phyloP scores from a whole-genome alignment of 2,113 vertebrate species.

The Paedocypris sp. region DNA sequence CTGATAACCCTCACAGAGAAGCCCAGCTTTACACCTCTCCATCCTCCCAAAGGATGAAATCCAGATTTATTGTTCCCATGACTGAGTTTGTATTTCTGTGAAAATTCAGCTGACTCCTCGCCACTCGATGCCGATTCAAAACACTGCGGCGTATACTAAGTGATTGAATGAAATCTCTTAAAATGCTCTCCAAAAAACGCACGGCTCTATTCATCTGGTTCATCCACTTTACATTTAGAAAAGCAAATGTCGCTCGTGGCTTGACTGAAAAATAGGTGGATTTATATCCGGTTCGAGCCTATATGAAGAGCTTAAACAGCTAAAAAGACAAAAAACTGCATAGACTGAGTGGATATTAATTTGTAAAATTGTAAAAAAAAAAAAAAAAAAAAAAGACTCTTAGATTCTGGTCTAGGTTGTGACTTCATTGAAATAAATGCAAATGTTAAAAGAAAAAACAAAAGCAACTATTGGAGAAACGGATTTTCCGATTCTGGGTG shows the following conservation, averaged over 20 bases:
- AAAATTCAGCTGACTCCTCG: constrained; percentile 15
- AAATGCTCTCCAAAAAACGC: not conserved
- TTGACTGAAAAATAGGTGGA: constrained; percentile 12
- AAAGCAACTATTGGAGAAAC: too few relatives aligned
- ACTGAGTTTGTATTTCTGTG: constrained; percentile 6
- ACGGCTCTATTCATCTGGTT: not conserved
- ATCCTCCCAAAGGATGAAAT: constrained; percentile 18
- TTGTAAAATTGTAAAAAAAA: too few relatives aligned
- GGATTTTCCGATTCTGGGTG: too few relatives aligned
- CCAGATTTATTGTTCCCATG: constrained; percentile 12
- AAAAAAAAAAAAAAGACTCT: too few relatives aligned
- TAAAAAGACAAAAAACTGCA: not conserved
- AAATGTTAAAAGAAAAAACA: too few relatives aligned
- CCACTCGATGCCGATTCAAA: not conserved
- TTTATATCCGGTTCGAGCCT: not conserved
- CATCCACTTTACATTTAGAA: not conserved
- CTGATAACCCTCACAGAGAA: not conserved
- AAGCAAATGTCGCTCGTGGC: not conserved
- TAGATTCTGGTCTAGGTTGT: too few relatives aligned
- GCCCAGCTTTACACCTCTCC: not conserved
- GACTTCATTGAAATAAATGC: too few relatives aligned
- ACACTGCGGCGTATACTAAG: not conserved
- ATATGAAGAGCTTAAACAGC: constrained; percentile 1
- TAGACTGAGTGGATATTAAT: too few relatives aligned
- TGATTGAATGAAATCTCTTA: constrained; percentile 1